Conservation (phyloP, 2,113 vertebrate genomes). For the Pelvicachromis taeniatus region DNA sequence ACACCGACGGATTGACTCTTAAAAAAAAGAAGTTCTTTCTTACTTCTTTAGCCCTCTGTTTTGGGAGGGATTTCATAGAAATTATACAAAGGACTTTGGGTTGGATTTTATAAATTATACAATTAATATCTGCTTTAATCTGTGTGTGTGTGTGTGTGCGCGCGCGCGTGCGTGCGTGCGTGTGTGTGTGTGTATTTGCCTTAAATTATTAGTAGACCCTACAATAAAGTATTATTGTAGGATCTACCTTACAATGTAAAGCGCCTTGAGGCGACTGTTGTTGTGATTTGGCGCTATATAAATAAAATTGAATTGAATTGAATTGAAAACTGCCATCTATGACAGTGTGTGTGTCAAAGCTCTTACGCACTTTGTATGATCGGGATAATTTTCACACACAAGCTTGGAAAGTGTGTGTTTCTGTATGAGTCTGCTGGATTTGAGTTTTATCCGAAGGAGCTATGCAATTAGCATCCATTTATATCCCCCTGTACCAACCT, state of each 20-base stretch:
- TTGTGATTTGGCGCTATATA: too few relatives aligned
- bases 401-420: not conserved
- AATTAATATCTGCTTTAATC: constrained; percentile 37
- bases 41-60: constrained; percentile 31
- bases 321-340: not conserved
- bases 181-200: not conserved
- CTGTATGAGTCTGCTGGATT: constrained; percentile 6
- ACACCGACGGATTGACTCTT: not conserved
- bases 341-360: not conserved
- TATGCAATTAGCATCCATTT: constrained; percentile 69
- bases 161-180: too few relatives aligned
- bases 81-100: constrained; percentile 26
- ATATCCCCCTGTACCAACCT: constrained; percentile 56
- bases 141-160: not conserved
- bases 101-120: constrained; percentile 26
- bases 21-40: not conserved
- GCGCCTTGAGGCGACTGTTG: too few relatives aligned
- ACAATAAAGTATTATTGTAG: too few relatives aligned
- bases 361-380: not conserved
- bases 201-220: too few relatives aligned
- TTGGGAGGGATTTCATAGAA: constrained; percentile 54
- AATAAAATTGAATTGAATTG: too few relatives aligned
- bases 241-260: too few relatives aligned
- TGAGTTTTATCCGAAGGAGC: constrained; percentile 38
- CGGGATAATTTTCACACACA: not conserved